Base-by-base conservation (phyloP, 2,113 vertebrate species). In the Charina bottae region DNA sequence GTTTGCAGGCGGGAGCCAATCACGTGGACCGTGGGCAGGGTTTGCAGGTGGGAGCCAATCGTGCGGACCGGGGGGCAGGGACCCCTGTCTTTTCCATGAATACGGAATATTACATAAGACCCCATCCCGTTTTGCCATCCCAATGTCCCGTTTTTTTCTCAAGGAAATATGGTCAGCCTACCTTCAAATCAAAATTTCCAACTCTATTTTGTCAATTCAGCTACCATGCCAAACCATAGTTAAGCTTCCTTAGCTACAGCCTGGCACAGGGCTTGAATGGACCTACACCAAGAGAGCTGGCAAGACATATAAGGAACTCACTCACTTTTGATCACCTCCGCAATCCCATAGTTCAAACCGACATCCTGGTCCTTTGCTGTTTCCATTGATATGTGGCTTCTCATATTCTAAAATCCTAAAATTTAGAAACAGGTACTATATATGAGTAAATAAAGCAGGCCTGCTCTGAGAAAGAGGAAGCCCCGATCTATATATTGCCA, bases 261-360 rank as follows among this genome's bases (percentile, higher is more conserved):
- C 24, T 62, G 26, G 13, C 2, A 1, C 23, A 13, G 7, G 24
- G 8, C 42, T 2, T 37, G 59, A 83, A 53, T 88, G 24, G 54
- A 21, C 7, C 1, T 54, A 3, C 33, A 33, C 19, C 7, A 0
- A 49, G 49, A 56, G 58, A 84, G 24, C 17, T 54, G 37, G 55
- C 58, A 88, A 92, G 90, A n/a, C 78, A 85, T 72, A 26, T 0
- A 53, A 53, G 5, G 13, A 0, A 59, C 23, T 12, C 55, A 8
- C 98, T 96, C 97, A 99, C 99, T 98, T 99, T 24, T 97, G 97
- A 96, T 99, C 98, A 0, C 99, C 99, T 0, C 98, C 98, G 96
- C 99, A 99, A 89, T 99, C 99, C 99, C 99, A 99, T 6, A 99
- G 96, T 96, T 99, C 99, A 83, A 99, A 98, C 4, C 99, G 98